These are phyloP conservation scores for Cavia porcellus DNA, from an alignment of 2,113 vertebrate species.

Conservation along the genomic window DNA sequence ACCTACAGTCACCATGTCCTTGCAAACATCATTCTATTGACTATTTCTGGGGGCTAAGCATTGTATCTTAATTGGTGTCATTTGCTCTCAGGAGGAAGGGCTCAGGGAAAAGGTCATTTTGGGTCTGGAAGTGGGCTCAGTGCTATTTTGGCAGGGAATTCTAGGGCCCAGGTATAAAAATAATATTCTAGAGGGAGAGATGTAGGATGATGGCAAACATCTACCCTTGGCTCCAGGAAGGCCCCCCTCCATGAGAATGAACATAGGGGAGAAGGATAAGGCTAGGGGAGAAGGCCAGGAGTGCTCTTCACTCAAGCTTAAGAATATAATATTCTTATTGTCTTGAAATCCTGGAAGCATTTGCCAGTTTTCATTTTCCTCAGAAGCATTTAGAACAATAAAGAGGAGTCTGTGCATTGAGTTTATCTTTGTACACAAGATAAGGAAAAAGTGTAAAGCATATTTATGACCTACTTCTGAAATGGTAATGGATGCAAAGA, in stretches of 20 bases:
- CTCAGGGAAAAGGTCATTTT: not conserved
- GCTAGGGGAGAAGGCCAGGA: not conserved
- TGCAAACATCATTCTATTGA: not conserved
- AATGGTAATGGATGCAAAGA: not conserved
- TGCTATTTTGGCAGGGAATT: not conserved
- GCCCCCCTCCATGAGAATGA: not conserved
- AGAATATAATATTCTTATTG: not conserved
- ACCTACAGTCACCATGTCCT: not conserved
- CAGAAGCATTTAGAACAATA: not conserved
- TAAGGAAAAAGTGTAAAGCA: not conserved
- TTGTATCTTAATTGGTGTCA: not conserved
- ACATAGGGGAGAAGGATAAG: not conserved
- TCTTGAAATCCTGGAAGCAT: not conserved
- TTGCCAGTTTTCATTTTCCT: not conserved
- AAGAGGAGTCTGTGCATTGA: not conserved
- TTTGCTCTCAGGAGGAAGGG: not conserved
- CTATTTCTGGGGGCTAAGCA: not conserved
- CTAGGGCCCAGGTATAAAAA: not conserved
- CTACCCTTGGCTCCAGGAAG: not conserved
- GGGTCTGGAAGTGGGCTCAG: not conserved
- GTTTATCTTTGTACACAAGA: not conserved
- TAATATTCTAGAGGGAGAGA: not conserved
- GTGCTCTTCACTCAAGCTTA: not conserved
- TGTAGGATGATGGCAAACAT: not conserved
- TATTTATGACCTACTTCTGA: not conserved